Base-by-base conservation (phyloP, 2,888 invertebrate species). In the Chymomyza caudatula region DNA sequence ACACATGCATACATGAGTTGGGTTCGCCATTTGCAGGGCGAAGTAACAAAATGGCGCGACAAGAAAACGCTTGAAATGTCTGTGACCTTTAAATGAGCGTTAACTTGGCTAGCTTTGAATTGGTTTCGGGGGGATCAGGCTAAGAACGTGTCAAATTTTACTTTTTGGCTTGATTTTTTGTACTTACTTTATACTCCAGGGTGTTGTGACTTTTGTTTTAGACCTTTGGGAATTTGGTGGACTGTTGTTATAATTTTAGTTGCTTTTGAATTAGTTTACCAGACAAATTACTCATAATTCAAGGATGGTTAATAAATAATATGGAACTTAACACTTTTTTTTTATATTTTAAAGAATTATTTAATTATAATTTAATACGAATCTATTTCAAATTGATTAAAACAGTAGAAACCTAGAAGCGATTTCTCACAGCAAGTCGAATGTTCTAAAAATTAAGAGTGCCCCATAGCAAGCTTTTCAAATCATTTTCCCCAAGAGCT, bases 21-120 rank as follows among this genome's bases (percentile, higher is more conserved):
- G 73, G 73, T 59, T 69, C 60, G 69, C 63, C 69, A 29, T 47
- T 61, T 61, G 25, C 55, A 43, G 52, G 11, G 11, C 29, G 11
- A 64, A 67, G 71, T 69, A 71, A 69, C 56, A 71, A 69, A 71
- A 69, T 73, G 74, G 71, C 85, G 70, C 77, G 77, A 82, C 82
- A 73, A 78, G 76, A 80, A 69, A 76, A 71, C 71, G 60, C 77
- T 85, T 83, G 59, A 83, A 77, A 85, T 85, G 82, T 86, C 86
- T 86, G 74, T 77, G 86, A 83, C 83, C 82, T 86, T 77, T 71
- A 43, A 60, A 43, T 52, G 22, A 52, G 60, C 53, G 20, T 42
- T 22, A 23, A n/a, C 22, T 13, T 22, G 52, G 49, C 57, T 44
- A 13, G 15, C 4, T 13, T 15, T 11, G 60, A 19, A 17, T 47